Conservation (phyloP, 1,140 invertebrate genomes). For the Cheumatopsyche charites region DNA sequence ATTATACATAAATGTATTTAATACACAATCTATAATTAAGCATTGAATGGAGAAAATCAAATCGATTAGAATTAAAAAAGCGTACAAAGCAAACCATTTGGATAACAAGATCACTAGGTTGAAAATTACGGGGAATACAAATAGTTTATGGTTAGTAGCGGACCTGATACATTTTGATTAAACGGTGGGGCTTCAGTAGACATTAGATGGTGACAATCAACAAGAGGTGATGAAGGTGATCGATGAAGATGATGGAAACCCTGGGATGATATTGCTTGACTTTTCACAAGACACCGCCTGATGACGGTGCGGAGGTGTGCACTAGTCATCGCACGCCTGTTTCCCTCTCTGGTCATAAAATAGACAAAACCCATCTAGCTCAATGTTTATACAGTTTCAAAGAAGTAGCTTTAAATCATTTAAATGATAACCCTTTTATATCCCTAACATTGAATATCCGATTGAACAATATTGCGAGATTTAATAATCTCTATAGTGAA, state of each 20-base stretch:
- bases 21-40: too few relatives aligned
- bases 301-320: conserved; percentile 31
- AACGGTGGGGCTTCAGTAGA: conserved; percentile 34
- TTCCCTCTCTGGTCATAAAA: conserved; percentile 46
- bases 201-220: conserved; percentile 30
- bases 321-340: conserved; percentile 47
- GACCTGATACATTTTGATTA: conserved; percentile 36
- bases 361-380: conserved; percentile 42
- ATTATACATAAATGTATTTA: too few relatives aligned
- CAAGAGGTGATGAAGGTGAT: conserved; percentile 33
- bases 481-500: too few relatives aligned
- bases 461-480: too few relatives aligned
- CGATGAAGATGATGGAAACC: conserved; percentile 38
- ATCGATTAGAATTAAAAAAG: conserved; percentile 9
- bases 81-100: conserved; percentile 5
- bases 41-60: too few relatives aligned
- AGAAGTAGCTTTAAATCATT: too few relatives aligned
- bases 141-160: conserved; percentile 37
- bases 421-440: too few relatives aligned
- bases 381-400: neutral
- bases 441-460: too few relatives aligned
- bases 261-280: conserved; percentile 30
- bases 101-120: neutral
- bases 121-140: conserved; percentile 19
- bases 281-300: conserved; percentile 32